These are phyloP conservation scores for Meteorus sp. DNA, from an alignment of 1,140 invertebrate genomes.

Conservation along the genomic window DNA sequence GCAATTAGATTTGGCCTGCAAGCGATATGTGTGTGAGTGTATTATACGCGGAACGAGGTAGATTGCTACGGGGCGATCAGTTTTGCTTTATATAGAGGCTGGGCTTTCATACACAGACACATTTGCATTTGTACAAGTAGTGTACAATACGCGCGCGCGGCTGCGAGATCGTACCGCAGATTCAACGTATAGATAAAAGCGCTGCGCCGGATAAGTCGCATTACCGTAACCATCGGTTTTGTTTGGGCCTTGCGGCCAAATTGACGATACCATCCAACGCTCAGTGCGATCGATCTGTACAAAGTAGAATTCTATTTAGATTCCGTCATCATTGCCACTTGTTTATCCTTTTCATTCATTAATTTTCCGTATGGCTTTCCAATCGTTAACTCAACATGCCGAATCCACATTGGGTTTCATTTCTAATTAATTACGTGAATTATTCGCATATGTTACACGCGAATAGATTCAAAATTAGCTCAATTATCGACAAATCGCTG, in stretches of 20 bases:
- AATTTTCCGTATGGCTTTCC: neutral
- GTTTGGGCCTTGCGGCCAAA: constrained; percentile 13
- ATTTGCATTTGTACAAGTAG: too few species aligned
- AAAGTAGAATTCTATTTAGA: constrained; percentile 16
- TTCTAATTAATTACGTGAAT: constrained; percentile 52
- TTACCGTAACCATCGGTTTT: constrained; percentile 29
- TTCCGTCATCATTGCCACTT: neutral
- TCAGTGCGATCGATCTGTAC: constrained; percentile 11
- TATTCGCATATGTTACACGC: constrained; percentile 51
- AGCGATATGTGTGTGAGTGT: constrained; percentile 5
- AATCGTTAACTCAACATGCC: neutral
- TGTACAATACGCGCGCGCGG: too few species aligned
- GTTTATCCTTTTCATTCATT: neutral
- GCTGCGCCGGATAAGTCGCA: constrained; percentile 27
- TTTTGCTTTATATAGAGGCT: constrained; percentile 23
- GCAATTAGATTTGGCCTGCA: constrained; percentile 26
- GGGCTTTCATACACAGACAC: constrained; percentile 19
- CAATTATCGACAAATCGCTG: constrained; percentile 52
- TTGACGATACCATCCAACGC: constrained; percentile 14
- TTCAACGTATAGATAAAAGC: constrained; percentile 24
- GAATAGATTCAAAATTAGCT: constrained; percentile 55
- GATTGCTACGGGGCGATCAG: constrained; percentile 20
- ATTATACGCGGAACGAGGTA: constrained; percentile 2
- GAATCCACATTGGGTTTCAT: too few species aligned
- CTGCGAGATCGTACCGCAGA: constrained; percentile 18